Percentiles rank a stretch among this genome's conserved stretches.
phyloP scores from a whole-genome alignment of 2,797 vertebrate genomes.

The Salmo trutta region DNA sequence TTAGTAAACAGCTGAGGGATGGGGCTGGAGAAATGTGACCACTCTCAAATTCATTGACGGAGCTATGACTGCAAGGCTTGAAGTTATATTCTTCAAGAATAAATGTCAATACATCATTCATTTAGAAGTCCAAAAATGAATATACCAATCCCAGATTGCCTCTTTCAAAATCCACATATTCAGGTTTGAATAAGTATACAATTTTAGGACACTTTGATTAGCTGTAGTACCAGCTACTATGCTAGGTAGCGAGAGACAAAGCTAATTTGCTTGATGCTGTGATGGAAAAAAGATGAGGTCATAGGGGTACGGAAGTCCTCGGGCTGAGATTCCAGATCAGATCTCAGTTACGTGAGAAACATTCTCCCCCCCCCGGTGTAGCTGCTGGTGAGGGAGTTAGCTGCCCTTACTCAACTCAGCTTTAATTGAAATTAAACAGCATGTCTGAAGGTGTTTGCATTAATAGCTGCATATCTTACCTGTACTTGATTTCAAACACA shows the following conservation, averaged over 20 bases:
- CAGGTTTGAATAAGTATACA: no score
- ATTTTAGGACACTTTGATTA: no score
- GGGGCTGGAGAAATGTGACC: no score
- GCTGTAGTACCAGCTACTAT: no score
- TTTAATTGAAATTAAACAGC: slow-evolving; percentile 40
- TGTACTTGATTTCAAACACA: slow-evolving; percentile 28
- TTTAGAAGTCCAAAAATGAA: no score
- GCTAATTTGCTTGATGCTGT: slow-evolving; percentile 64
- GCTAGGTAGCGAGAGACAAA: slow-evolving; percentile 4
- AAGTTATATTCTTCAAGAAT: no score
- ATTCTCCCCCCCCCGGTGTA: slow-evolving; percentile 43
- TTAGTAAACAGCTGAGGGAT: no score
- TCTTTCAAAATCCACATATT: no score
- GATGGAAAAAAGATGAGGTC: slow-evolving; percentile 68
- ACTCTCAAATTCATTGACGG: no score
- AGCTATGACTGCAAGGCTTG: no score
- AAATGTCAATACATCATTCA: no score
- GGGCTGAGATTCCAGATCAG: slow-evolving; percentile 68
- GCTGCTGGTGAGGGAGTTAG: slow-evolving; percentile 31
- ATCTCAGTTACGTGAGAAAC: slow-evolving; percentile 72
- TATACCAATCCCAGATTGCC: no score
- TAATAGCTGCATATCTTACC: slow-evolving; percentile 58
- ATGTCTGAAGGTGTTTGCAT: slow-evolving; percentile 60
- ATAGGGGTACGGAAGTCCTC: slow-evolving; percentile 56
- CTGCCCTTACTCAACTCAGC: slow-evolving; percentile 55